Conservation (phyloP, 2,113 vertebrate genomes). For the Pelecanoides urinatrix region DNA sequence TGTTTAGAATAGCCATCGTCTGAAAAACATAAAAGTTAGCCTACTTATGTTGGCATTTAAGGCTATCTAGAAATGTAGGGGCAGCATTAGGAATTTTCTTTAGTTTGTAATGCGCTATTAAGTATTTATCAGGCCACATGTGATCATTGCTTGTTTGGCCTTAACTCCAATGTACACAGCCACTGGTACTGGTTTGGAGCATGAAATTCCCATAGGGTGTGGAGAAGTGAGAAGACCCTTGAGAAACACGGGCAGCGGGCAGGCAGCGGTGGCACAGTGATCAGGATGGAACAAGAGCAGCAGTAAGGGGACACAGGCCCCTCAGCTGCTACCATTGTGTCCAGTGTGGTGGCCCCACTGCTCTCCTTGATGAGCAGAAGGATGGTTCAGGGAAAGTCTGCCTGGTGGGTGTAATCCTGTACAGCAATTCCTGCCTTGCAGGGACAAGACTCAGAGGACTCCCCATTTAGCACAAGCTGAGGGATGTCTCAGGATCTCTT, state of each 20-base stretch:
- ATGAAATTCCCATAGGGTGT: background rate
- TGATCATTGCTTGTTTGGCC: background rate
- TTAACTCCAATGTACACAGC: background rate
- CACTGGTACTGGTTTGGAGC: background rate
- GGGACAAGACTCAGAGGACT: background rate
- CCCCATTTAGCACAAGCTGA: background rate
- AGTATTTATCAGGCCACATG: background rate
- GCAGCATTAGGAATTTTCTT: background rate
- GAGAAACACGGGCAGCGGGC: background rate
- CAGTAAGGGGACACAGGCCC: background rate
- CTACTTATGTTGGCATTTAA: background rate
- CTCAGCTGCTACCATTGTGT: fast-evolving
- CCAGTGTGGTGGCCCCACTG: background rate
- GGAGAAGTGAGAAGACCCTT: background rate
- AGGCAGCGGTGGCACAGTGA: background rate
- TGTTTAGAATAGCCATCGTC: background rate
- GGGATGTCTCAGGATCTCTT: background rate
- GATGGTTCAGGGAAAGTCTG: background rate
- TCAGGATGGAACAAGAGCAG: background rate
- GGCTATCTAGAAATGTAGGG: background rate
- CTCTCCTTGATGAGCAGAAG: background rate
- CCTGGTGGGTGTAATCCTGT: background rate
- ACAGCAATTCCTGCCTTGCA: background rate
- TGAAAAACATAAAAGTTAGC: background rate
- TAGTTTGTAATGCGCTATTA: background rate